A percentile compares a stretch with the other conserved stretches of the same genome.
Conservation (phyloP, 2,888 invertebrate genomes). For the Leptopilina drosophilae region DNA sequence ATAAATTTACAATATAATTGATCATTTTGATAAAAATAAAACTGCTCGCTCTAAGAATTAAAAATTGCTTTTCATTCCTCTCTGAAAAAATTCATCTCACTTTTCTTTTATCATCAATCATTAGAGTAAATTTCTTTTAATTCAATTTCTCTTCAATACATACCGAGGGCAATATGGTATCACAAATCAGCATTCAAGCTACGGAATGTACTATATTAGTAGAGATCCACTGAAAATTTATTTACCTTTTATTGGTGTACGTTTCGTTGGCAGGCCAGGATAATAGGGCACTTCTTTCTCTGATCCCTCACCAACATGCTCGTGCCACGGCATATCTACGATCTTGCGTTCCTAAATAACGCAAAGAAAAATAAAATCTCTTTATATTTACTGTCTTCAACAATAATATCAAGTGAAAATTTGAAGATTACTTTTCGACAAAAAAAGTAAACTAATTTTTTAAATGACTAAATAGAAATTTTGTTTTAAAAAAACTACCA, state of each 20-base stretch:
- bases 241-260: conserved; percentile 89
- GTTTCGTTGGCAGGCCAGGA: conserved; percentile 85
- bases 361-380: conserved; percentile 56
- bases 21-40: no score
- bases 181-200: conserved; percentile 70
- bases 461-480: no score
- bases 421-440: conserved; percentile 52
- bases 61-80: no score
- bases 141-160: conserved; percentile 73
- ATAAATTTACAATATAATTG: no score
- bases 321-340: conserved; percentile 88
- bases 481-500: no score
- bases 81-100: no score
- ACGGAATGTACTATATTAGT: conserved; percentile 75
- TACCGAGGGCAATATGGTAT: conserved; percentile 72
- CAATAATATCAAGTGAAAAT: neutral
- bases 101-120: neutral
- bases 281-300: conserved; percentile 84
- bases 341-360: conserved; percentile 79
- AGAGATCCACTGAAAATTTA: conserved; percentile 64
- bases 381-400: neutral
- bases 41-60: no score
- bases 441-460: neutral
- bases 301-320: conserved; percentile 79
- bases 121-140: conserved; percentile 19